phyloP scores from a whole-genome alignment of 2,888 invertebrate genomes.

The Dynastes grantii region DNA sequence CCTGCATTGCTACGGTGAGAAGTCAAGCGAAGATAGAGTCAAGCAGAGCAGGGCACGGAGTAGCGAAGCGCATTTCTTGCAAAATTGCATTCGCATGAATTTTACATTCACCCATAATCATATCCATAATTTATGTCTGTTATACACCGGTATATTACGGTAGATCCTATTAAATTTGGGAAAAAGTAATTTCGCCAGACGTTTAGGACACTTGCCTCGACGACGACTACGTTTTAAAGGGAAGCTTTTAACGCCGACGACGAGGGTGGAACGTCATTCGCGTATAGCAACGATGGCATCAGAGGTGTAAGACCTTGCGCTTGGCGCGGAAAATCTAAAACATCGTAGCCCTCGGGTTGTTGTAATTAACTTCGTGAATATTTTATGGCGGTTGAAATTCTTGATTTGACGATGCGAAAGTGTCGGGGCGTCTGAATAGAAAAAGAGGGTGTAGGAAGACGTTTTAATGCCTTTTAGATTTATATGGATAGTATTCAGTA shows the following conservation, averaged over 20 bases:
- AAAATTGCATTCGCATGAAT: constrained; percentile 63
- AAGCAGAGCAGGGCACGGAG: neutral
- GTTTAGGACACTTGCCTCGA: constrained; percentile 40
- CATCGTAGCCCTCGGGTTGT: neutral
- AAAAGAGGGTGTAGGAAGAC: too few species aligned
- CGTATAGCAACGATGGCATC: neutral
- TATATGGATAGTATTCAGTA: too few species aligned
- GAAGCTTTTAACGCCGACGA: constrained; percentile 35
- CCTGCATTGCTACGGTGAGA: neutral
- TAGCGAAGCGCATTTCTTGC: constrained; percentile 53
- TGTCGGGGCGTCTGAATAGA: too few species aligned
- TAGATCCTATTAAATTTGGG: constrained; percentile 51
- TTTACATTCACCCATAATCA: constrained; percentile 61
- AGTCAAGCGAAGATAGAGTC: constrained; percentile 47
- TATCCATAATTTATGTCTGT: constrained; percentile 59
- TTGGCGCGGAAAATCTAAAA: constrained; percentile 18
- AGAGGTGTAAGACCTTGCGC: neutral
- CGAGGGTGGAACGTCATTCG: constrained; percentile 17
- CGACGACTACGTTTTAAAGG: constrained; percentile 10
- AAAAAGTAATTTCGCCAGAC: constrained; percentile 52
- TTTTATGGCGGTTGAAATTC: constrained; percentile 25
- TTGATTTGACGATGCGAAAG: constrained; percentile 12
- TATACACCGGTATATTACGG: constrained; percentile 46
- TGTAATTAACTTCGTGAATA: constrained; percentile 38
- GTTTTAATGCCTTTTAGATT: too few species aligned